Base-by-base conservation (phyloP, 2,888 invertebrate species). In the Chesias legatella region DNA sequence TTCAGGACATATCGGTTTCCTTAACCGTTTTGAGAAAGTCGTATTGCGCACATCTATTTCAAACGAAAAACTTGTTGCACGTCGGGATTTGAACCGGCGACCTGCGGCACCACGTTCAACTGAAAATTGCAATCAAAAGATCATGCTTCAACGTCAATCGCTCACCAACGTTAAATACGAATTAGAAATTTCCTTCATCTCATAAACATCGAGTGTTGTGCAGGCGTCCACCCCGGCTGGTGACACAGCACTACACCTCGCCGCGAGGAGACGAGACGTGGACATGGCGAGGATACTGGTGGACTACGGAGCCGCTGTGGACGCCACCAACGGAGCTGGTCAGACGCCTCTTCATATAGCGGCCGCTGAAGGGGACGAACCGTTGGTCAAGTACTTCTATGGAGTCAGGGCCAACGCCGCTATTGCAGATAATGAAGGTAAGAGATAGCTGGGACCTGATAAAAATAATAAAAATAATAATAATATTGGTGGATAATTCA, bases 281-380 rank as follows among this genome's bases (percentile, higher is more conserved):
- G 98, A 98, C 69, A 94, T 98, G 94, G 94, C 96, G 22, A 90
- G 96, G 37, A 94, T 98, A 57, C 90, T 98, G 62, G 94, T 98
- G 21, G 98, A 99, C 78, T 94, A 95, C 64, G 98, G 98, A 23
- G 95, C 97, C 5, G 91, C 92, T 51, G 95, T 98, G 43, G 98
- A 99, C 71, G 93, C 94, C 38, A 94, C 95, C 73, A 99, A 99
- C 73, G 94, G 95, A 2, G 95, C 97, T 43, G 99, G 99, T 0
- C 96, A 98, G 79, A 98, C 99, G 0, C 92, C 98, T 0, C 84
- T 99, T 32, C 99, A 99, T 74, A 95, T 99, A 56, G 97, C 98
- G 0, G 97, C 98, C 2, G 95, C 96, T 22, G 96, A 97, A 71
- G 99, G 99, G 0, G 98, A 99, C 70, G 98, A 99, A 69, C 91